These are phyloP conservation scores for Galbula dea DNA, from an alignment of 2,113 vertebrate species.

Conservation along the genomic window DNA sequence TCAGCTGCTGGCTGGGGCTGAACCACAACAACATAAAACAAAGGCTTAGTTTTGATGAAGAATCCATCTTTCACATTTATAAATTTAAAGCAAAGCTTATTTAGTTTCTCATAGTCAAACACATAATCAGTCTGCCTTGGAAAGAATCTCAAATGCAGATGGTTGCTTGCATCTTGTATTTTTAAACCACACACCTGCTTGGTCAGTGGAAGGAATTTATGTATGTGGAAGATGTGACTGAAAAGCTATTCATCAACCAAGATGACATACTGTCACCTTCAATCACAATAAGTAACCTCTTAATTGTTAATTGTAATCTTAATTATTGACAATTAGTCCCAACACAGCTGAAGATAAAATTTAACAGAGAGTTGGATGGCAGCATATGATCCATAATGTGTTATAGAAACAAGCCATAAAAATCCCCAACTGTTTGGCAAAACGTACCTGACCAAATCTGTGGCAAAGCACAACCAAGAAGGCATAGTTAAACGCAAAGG, in stretches of 20 bases:
- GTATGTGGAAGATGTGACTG: neutral
- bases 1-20: no score
- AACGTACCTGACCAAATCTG: neutral
- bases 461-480: neutral
- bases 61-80: neutral
- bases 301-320: neutral
- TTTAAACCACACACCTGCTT: neutral
- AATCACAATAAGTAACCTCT: neutral
- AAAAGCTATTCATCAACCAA: neutral
- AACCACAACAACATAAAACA: neutral
- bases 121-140: neutral
- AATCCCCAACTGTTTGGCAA: neutral
- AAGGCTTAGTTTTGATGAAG: neutral
- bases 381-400: neutral
- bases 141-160: neutral
- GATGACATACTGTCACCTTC: neutral
- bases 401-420: neutral
- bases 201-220: constrained; percentile 29
- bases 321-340: neutral
- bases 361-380: neutral
- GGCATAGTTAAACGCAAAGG: neutral
- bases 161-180: neutral
- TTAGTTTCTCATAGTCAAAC: no score
- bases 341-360: neutral
- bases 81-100: neutral